Evolutionary conservation across 2,888 invertebrate genomes (phyloP).

Genomic region (Himalopsyche kuldschensis): DNA sequence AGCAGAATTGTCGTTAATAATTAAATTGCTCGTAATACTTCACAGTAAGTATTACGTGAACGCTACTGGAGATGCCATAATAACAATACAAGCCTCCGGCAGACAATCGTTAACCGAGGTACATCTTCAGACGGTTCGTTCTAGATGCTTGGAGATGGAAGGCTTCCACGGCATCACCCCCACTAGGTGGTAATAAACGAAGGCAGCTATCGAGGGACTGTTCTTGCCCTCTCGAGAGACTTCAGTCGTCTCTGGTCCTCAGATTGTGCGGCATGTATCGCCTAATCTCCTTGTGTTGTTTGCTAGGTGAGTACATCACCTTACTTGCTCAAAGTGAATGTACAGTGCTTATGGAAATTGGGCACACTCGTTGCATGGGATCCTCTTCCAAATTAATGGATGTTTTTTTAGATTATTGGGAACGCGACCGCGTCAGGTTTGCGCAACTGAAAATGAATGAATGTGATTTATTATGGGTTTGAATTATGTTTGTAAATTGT

Average conservation of each 20-base stretch:
- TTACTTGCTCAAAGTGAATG: conserved; percentile 27
- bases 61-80: not conserved
- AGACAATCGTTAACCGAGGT: not conserved
- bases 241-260: conserved; percentile 31
- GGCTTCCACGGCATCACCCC: not conserved
- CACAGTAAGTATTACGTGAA: not conserved
- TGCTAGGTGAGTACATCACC: conserved; percentile 34
- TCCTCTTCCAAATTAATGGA: not conserved
- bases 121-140: not conserved
- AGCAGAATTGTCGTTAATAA: not conserved
- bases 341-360: conserved; percentile 14
- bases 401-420: not conserved
- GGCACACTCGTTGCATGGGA: not conserved
- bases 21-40: not conserved
- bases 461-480: not conserved
- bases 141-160: not conserved
- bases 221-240: not conserved
- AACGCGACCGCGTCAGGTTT: not conserved
- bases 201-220: not conserved
- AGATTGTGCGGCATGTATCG: conserved; percentile 36
- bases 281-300: conserved; percentile 33
- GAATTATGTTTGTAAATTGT: not conserved
- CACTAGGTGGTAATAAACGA: not conserved
- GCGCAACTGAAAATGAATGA: not conserved
- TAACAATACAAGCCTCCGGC: not conserved